These are phyloP conservation scores for Eleutherodactylus coqui DNA, from an alignment of 2,797 vertebrate species.

Conservation along the genomic window DNA sequence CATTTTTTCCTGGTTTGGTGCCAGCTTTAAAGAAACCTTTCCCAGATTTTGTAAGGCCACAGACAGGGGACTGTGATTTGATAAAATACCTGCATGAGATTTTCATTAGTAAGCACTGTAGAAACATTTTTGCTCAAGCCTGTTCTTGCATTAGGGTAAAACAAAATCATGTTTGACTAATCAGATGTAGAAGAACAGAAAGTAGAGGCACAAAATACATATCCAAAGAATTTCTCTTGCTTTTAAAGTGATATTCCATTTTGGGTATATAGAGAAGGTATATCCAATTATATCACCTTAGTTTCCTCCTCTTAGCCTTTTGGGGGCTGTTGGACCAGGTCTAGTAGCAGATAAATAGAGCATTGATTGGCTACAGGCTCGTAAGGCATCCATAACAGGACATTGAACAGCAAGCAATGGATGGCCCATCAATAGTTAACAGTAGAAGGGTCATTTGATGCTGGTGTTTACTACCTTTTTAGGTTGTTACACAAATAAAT, in stretches of 20 bases:
- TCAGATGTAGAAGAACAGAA: background rate
- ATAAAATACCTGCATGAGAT: slow-evolving; percentile 17
- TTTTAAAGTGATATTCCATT: no score
- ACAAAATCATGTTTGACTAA: background rate
- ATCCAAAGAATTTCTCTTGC: no score
- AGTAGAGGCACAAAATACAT: background rate
- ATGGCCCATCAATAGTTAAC: no score
- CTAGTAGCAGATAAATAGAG: no score
- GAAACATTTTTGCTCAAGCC: background rate
- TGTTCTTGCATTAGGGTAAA: background rate
- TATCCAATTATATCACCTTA: background rate
- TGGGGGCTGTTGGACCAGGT: no score
- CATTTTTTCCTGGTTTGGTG: slow-evolving; percentile 41
- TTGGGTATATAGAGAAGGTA: background rate
- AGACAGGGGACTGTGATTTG: background rate
- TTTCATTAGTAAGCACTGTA: background rate
- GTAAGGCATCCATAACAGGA: no score
- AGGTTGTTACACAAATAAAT: no score
- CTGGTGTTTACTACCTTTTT: no score
- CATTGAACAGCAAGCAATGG: no score
- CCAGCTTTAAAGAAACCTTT: slow-evolving; percentile 40
- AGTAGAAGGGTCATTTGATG: no score
- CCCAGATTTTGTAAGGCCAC: slow-evolving; percentile 19
- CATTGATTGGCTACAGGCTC: no score
- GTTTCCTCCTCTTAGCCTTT: no score